A percentile compares a stretch with the other conserved stretches of the same genome.
Evolutionary conservation across 2,888 invertebrate species (phyloP).

Genomic region (Laspeyria flexula): DNA sequence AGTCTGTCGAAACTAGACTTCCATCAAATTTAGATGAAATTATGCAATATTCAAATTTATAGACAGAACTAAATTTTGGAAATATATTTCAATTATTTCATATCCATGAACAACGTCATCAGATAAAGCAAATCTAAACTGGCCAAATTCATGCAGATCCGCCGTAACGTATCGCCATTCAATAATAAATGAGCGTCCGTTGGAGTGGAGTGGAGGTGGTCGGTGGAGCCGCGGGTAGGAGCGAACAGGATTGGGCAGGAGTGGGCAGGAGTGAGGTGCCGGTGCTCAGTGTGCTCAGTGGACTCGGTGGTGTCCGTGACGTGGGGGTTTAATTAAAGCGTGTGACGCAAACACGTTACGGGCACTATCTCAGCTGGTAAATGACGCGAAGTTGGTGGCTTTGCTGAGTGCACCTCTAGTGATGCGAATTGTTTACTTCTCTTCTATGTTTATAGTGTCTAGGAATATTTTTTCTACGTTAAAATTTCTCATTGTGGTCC

Average conservation of each 20-base stretch:
- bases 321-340: constrained; percentile 42
- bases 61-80: too few species aligned
- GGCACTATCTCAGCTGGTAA: constrained; percentile 41
- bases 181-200: constrained; percentile 45
- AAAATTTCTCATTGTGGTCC: too few species aligned
- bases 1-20: too few species aligned
- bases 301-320: constrained; percentile 8
- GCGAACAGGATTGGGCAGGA: too few species aligned
- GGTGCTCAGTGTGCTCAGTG: constrained; percentile 18
- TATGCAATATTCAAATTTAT: too few species aligned
- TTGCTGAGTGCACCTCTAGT: constrained; percentile 6
- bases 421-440: neutral
- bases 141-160: neutral
- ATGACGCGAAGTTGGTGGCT: constrained; percentile 32
- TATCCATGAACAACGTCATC: neutral
- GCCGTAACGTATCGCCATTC: constrained; percentile 37
- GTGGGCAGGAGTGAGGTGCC: too few species aligned
- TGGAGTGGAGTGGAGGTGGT: too few species aligned
- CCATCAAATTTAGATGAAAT: too few species aligned
- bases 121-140: neutral
- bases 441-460: constrained; percentile 5
- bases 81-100: neutral
- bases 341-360: constrained; percentile 42
- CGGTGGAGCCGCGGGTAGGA: too few species aligned
- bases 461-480: too few species aligned